Evolutionary conservation across 2,888 invertebrate species (phyloP), one percentile per base, ranked within the genome.

Genomic region (Drosophila antonietae): DNA sequence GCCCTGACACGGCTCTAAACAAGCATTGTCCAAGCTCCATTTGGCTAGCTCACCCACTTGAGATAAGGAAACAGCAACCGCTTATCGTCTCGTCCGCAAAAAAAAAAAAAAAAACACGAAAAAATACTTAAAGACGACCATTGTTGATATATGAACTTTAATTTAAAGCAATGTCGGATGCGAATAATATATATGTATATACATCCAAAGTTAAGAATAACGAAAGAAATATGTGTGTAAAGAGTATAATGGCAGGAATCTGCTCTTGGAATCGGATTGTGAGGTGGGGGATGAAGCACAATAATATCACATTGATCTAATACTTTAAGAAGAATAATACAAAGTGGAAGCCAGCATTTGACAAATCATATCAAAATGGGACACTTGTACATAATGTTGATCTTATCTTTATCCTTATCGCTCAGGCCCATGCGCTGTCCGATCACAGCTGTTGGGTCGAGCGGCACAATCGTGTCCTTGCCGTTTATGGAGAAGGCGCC

Each of bases 401-500:
- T 91, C 62, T 91, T 91, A 4, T 80, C 67, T 3, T 89, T 80
- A 72, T 93, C 93, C 75, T 88, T 91, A 4, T 69, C 31, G 72
- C 92, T 93, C 1, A 93, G 70, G 2, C 76, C 70, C 0, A 49
- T 31, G 0, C 93, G 81, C 60, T 93, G 93, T 0, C 93, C 93
- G 51, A 93, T 92, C 3, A 79, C 64, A 6, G 89, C 91, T 0
- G 47, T 66, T 0, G 56, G 1, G 61, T 91, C 83, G 1, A 78
- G 33, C 0, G 96, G 93, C 31, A 95, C 93, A 49, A 97, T 96
- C 0, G 97, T 97, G 23, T 95, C 94, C 88, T 94, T 91, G 2
- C 95, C 94, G 90, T 97, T 97, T 55, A 88, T 93, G 0, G 96
- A 95, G 92, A 97, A 97, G 2, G 96, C 96, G 7, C 94, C 95